A percentile compares a stretch with the other conserved stretches of the same genome.
phyloP scores from a whole-genome alignment of 2,888 invertebrate genomes.

The Calliphora vomitoria region DNA sequence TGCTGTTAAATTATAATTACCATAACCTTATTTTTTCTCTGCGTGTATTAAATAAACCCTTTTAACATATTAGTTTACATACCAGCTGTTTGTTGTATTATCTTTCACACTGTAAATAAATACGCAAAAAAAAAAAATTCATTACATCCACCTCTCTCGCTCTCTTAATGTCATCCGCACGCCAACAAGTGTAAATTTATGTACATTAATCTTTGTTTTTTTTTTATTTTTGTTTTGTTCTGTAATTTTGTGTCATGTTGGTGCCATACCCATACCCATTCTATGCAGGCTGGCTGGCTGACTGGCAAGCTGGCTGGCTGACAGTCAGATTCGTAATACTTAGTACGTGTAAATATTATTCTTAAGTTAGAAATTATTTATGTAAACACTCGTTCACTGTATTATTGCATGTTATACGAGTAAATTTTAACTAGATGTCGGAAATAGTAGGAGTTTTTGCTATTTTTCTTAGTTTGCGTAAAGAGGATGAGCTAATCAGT shows the following conservation, averaged over 20 bases:
- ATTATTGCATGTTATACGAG: slow-evolving; percentile 8
- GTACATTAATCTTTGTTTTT: slow-evolving; percentile 4
- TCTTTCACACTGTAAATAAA: not conserved
- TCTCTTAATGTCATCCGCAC: slow-evolving; percentile 7
- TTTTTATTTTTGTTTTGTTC: slow-evolving; percentile 5
- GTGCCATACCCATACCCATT: slow-evolving; percentile 65
- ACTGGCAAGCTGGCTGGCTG: slow-evolving; percentile 17
- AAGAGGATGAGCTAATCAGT: slow-evolving; percentile 64
- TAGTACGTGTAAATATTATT: slow-evolving; percentile 26
- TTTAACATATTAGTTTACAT: not conserved
- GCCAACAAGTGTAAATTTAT: slow-evolving; percentile 31
- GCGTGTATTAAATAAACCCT: too few relatives aligned
- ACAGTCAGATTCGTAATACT: slow-evolving; percentile 13
- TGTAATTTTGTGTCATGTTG: slow-evolving; percentile 50
- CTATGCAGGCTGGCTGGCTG: slow-evolving; percentile 8
- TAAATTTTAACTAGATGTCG: slow-evolving; percentile 40
- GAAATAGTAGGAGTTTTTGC: slow-evolving; percentile 62
- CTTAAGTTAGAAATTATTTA: slow-evolving; percentile 27
- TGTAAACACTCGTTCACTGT: not conserved
- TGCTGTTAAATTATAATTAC: too few relatives aligned
- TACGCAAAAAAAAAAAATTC: not conserved
- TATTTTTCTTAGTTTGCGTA: slow-evolving; percentile 9
- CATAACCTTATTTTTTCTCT: too few relatives aligned
- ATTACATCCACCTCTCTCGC: not conserved
- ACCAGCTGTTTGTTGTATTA: not conserved